Evolutionary conservation across 2,888 invertebrate genomes (phyloP).

Genomic region (Apamea epomidion): DNA sequence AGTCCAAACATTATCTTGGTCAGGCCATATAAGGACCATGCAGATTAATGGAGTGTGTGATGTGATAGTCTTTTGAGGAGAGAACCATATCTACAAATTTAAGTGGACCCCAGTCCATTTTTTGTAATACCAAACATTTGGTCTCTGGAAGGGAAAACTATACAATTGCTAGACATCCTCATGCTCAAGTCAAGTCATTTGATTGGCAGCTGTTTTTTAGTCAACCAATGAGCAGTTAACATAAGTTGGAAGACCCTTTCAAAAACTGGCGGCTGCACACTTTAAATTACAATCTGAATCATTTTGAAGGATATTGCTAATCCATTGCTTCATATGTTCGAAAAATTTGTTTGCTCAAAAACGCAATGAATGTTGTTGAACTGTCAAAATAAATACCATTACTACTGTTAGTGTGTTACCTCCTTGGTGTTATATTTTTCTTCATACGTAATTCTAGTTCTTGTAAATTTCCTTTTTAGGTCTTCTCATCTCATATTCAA

Average conservation of each 20-base stretch:
- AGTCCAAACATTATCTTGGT: not conserved
- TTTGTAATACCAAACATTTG: too few species aligned
- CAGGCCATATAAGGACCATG: not conserved
- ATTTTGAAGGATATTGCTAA: too few species aligned
- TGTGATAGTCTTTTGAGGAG: not conserved
- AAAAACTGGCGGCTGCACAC: too few species aligned
- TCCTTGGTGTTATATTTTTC: too few species aligned
- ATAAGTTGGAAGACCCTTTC: not conserved
- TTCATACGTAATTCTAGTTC: not conserved
- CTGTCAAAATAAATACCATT: too few species aligned
- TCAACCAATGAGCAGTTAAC: not conserved
- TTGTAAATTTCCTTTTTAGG: not conserved
- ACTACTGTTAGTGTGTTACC: not conserved
- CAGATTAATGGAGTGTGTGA: not conserved
- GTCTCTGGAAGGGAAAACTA: too few species aligned
- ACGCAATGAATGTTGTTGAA: too few species aligned
- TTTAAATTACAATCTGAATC: too few species aligned
- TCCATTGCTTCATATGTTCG: too few species aligned
- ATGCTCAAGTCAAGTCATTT: not conserved
- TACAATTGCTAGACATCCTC: not conserved
- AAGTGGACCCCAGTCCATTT: too few species aligned
- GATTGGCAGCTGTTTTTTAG: not conserved
- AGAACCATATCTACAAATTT: too few species aligned
- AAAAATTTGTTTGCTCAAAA: too few species aligned
- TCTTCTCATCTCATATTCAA: not conserved